Percentiles rank a stretch among this genome's conserved stretches.
Conservation (phyloP, 1,140 invertebrate genomes). For the Calephelis virginiensis region DNA sequence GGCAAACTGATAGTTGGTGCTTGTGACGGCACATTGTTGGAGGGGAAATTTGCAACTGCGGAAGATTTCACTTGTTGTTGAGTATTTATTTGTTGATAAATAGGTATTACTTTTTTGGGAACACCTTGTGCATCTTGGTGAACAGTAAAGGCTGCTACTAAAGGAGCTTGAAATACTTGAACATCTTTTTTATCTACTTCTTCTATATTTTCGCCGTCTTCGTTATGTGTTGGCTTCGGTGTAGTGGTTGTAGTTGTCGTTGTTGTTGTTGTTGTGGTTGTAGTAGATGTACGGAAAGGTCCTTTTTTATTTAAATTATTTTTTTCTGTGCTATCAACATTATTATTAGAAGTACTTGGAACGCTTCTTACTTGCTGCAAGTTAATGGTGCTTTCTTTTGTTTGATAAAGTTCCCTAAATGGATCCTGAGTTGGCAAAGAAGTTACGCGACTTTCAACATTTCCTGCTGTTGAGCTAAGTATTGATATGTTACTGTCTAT, state of each 20-base stretch:
- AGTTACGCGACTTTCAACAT: conserved; percentile 67
- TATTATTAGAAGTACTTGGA: conserved; percentile 43
- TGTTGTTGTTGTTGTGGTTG: conserved; percentile 59
- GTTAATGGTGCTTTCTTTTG: conserved; percentile 54
- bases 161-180: conserved; percentile 87
- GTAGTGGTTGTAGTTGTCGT: conserved; percentile 80
- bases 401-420: conserved; percentile 66
- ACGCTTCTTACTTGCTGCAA: conserved; percentile 67
- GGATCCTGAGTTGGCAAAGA: conserved; percentile 58
- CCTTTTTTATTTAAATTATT: conserved; percentile 44
- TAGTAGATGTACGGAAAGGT: conserved; percentile 39
- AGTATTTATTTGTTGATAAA: conserved; percentile 56
- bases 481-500: conserved; percentile 69
- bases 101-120: conserved; percentile 87
- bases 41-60: conserved; percentile 38
- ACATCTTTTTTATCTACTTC: conserved; percentile 84
- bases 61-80: conserved; percentile 42
- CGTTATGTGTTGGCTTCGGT: conserved; percentile 80
- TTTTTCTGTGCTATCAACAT: conserved; percentile 35
- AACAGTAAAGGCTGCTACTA: conserved; percentile 90
- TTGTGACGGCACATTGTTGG: conserved; percentile 55
- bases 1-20: conserved; percentile 30
- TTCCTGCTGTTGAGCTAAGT: conserved; percentile 62
- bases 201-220: conserved; percentile 82
- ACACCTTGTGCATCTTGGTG: conserved; percentile 87